phyloP scores from a whole-genome alignment of 1,140 invertebrate species.

The Odontomachus brunneus region DNA sequence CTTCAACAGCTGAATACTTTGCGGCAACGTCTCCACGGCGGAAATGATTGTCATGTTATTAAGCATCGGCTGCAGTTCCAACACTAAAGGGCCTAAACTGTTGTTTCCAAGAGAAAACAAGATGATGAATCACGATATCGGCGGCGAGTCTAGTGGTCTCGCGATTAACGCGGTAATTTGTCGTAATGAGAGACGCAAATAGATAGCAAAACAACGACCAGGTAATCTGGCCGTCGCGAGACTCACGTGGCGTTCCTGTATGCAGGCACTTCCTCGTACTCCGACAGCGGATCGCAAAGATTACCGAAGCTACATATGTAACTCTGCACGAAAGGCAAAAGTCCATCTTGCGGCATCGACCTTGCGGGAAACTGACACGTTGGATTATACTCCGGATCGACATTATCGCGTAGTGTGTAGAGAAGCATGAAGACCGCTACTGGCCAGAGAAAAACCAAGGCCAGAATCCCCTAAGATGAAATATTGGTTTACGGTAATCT shows the following conservation, averaged over 20 bases:
- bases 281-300: conserved; percentile 86
- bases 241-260: conserved; percentile 88
- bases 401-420: conserved; percentile 86
- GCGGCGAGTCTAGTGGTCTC: background rate
- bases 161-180: too few relatives aligned
- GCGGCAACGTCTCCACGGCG: conserved; percentile 86
- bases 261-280: conserved; percentile 87
- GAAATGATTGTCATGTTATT: conserved; percentile 84
- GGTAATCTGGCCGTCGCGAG: background rate
- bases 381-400: conserved; percentile 85
- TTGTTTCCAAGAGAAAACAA: background rate
- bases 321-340: conserved; percentile 88
- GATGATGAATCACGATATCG: background rate
- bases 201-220: background rate
- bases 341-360: conserved; percentile 87
- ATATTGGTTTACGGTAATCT: conserved; percentile 2
- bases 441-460: conserved; percentile 86
- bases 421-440: conserved; percentile 84
- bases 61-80: conserved; percentile 84
- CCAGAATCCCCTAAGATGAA: conserved; percentile 85
- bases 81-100: conserved; percentile 83
- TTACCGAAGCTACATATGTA: conserved; percentile 89
- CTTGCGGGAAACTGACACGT: conserved; percentile 88
- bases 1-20: conserved; percentile 87
- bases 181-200: background rate